phyloP scores from a whole-genome alignment of 2,888 invertebrate species.

The Papilio demoleus region DNA sequence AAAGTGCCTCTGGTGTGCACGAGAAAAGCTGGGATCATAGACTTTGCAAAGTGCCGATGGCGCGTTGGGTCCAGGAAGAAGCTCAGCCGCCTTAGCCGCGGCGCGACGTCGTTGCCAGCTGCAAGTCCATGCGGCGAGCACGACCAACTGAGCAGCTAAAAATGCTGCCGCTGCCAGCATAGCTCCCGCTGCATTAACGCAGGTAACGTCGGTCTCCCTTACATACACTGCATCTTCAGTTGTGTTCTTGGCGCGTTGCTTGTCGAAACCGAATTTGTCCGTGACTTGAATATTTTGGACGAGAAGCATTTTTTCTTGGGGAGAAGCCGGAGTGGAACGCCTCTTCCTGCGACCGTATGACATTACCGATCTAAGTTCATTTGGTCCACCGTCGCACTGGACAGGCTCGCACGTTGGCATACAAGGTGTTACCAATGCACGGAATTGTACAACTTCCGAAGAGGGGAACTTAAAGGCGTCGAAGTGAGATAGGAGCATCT shows the following conservation, averaged over 20 bases:
- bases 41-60: constrained; percentile 90
- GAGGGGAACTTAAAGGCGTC: constrained; percentile 98
- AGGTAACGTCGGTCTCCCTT: constrained; percentile 85
- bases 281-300: constrained; percentile 96
- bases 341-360: constrained; percentile 93
- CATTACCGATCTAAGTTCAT: constrained; percentile 91
- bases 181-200: constrained; percentile 91
- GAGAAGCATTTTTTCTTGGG: constrained; percentile 91
- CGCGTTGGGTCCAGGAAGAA: constrained; percentile 85
- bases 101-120: constrained; percentile 92
- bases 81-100: constrained; percentile 86
- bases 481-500: constrained; percentile 94
- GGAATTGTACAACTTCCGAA: constrained; percentile 96
- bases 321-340: constrained; percentile 84
- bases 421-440: constrained; percentile 97
- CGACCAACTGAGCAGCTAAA: constrained; percentile 92
- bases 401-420: constrained; percentile 97
- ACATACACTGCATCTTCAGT: constrained; percentile 89
- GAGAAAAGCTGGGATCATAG: constrained; percentile 93
- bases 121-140: constrained; percentile 94
- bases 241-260: constrained; percentile 85
- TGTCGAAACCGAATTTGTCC: constrained; percentile 95
- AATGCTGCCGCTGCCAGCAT: constrained; percentile 94
- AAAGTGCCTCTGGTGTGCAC: constrained; percentile 85
- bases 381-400: constrained; percentile 93